These are phyloP conservation scores for Euleptes europaea DNA, from an alignment of 2,113 vertebrate species.

Conservation along the genomic window DNA sequence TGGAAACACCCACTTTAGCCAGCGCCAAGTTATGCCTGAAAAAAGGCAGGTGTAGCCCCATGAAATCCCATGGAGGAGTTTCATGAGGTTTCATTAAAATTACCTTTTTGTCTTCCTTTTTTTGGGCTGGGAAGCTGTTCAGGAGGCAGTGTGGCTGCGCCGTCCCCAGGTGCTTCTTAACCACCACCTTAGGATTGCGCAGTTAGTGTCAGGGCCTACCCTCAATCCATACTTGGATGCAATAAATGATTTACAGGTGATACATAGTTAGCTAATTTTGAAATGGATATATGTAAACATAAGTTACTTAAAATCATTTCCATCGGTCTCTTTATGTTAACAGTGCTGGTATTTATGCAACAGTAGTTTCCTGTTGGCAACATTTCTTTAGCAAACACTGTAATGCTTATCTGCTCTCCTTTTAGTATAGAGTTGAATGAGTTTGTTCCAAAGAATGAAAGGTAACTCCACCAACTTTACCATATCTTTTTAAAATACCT, in stretches of 20 bases:
- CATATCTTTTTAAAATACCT: not conserved
- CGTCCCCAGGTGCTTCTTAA: too few relatives aligned
- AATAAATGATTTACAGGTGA: not conserved
- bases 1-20: too few relatives aligned
- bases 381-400: not conserved
- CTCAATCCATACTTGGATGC: not conserved
- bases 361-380: conserved; percentile 8
- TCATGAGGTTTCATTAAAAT: too few relatives aligned
- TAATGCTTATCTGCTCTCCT: conserved; percentile 13
- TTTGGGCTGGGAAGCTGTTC: too few relatives aligned
- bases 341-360: conserved; percentile 2
- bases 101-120: too few relatives aligned
- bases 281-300: conserved; percentile 1
- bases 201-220: not conserved
- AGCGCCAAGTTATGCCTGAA: too few relatives aligned
- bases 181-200: too few relatives aligned
- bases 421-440: not conserved
- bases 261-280: not conserved
- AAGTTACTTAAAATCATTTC: not conserved
- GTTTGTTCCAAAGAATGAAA: not conserved
- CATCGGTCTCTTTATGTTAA: not conserved
- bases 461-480: not conserved
- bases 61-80: too few relatives aligned
- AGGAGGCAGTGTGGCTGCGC: too few relatives aligned
- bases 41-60: too few relatives aligned